A percentile compares a stretch with the other conserved stretches of the same genome.
phyloP scores from a whole-genome alignment of 2,797 vertebrate species.

The Callimico goeldii region DNA sequence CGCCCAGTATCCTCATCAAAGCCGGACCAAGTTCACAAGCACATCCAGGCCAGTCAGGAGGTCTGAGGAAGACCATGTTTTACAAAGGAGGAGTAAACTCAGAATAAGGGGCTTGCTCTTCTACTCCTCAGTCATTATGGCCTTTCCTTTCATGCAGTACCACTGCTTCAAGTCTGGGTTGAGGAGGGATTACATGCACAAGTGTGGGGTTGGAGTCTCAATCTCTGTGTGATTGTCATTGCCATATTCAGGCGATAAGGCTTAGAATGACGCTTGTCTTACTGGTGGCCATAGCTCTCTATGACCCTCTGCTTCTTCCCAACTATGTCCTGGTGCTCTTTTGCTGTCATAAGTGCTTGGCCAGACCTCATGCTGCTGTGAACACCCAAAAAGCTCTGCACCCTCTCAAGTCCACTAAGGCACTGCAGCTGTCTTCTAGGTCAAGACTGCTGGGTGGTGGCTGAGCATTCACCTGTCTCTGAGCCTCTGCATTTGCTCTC shows the following conservation, averaged over 20 bases:
- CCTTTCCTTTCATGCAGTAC: background rate
- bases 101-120: background rate
- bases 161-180: background rate
- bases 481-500: background rate
- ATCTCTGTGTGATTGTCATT: background rate
- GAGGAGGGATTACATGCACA: rapidly evolving
- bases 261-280: background rate
- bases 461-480: background rate
- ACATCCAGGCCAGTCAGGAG: rapidly evolving
- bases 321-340: background rate
- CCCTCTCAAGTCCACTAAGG: background rate
- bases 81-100: background rate
- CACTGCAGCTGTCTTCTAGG: background rate
- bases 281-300: background rate
- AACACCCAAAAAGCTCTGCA: background rate
- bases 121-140: background rate
- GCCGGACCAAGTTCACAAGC: background rate
- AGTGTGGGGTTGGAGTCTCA: background rate
- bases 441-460: too few species aligned
- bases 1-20: rapidly evolving
- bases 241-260: background rate
- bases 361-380: rapidly evolving
- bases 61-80: background rate
- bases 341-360: background rate
- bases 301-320: background rate